phyloP scores from a whole-genome alignment of 2,113 vertebrate species.

The Otis tarda region DNA sequence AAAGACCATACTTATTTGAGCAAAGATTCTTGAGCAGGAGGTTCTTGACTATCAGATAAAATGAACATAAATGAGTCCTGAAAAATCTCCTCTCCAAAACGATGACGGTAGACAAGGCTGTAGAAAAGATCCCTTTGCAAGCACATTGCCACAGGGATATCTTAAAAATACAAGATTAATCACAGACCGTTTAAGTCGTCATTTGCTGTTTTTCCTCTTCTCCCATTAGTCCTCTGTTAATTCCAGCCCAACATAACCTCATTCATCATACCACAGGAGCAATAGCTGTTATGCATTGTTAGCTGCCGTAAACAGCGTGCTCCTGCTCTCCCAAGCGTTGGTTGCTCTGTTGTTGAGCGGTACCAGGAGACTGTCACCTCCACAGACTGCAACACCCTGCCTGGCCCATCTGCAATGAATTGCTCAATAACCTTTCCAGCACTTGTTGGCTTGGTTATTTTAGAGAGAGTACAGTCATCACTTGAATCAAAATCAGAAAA shows the following conservation, averaged over 20 bases:
- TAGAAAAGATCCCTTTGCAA: constrained; percentile 76
- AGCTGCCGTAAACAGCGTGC: not conserved
- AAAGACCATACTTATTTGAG: constrained; percentile 50
- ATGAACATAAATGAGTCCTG: constrained; percentile 75
- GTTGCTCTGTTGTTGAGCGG: not conserved
- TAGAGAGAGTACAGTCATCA: constrained; percentile 71
- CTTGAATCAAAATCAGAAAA: constrained; percentile 77
- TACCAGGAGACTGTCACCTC: not conserved
- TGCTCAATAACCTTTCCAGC: constrained; percentile 68
- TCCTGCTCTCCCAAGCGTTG: not conserved
- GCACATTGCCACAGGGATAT: constrained; percentile 62
- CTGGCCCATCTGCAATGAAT: constrained; percentile 35
- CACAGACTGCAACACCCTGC: not conserved
- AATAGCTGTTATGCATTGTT: not conserved
- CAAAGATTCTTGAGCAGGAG: constrained; percentile 72
- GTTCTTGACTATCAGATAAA: constrained; percentile 76
- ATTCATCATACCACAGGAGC: not conserved
- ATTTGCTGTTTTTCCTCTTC: not conserved
- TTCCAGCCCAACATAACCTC: not conserved
- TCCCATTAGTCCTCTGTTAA: not conserved
- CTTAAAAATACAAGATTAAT: not conserved
- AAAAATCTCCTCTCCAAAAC: constrained; percentile 75
- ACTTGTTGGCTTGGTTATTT: not conserved
- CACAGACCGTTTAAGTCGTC: not conserved
- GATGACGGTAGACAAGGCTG: constrained; percentile 75